Evolutionary conservation across 2,888 invertebrate species (phyloP).

Genomic region (Mantis religiosa): DNA sequence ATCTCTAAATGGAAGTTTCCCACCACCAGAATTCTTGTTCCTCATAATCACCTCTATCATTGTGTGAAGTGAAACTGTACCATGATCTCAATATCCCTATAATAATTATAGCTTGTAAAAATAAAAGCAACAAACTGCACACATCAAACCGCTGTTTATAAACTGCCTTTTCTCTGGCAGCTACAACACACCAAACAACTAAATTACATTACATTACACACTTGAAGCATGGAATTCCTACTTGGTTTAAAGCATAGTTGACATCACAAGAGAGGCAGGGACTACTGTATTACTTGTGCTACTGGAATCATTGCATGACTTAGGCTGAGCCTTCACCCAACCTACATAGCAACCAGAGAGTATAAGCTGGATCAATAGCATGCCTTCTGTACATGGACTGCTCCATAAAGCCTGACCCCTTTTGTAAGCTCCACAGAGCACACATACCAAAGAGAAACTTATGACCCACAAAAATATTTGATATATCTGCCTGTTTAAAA

Average conservation of each 20-base stretch:
- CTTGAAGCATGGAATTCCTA: not conserved
- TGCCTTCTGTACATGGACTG: not conserved
- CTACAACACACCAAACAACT: not conserved
- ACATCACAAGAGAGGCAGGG: not conserved
- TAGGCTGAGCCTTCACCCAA: not conserved
- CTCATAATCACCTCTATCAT: constrained; percentile 13
- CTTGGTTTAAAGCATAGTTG: not conserved
- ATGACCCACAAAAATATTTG: not conserved
- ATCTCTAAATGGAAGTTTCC: not conserved
- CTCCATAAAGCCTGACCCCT: constrained; percentile 7
- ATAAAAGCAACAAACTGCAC: not conserved
- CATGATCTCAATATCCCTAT: not conserved
- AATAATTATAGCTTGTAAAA: not conserved
- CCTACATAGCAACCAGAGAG: constrained; percentile 6
- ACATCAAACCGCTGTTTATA: not conserved
- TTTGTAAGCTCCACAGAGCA: not conserved
- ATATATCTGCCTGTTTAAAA: not conserved
- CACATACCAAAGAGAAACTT: not conserved
- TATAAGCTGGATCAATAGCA: constrained; percentile 4
- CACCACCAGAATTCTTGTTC: constrained; percentile 5
- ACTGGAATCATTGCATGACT: not conserved
- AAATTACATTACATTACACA: not conserved
- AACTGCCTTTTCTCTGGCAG: not conserved
- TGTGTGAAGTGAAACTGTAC: not conserved
- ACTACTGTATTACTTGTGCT: not conserved